Percentiles rank a stretch among this genome's conserved stretches.
phyloP scores from a whole-genome alignment of 2,113 vertebrate species.

The Tetrao urogallus region DNA sequence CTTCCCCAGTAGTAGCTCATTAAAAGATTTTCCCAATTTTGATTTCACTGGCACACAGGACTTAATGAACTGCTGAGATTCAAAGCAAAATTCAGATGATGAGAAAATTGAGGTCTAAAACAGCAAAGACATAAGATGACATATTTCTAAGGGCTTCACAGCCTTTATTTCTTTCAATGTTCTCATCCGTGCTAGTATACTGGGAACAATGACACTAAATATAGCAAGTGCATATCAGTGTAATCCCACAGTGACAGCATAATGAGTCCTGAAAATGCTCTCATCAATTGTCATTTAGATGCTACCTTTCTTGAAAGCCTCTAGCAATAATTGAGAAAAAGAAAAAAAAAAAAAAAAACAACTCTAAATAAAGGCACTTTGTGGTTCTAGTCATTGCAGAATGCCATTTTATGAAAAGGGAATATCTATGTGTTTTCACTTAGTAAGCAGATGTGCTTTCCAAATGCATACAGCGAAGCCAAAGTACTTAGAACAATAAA shows the following conservation, averaged over 20 bases:
- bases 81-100: conserved; percentile 32
- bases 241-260: neutral
- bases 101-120: conserved; percentile 20
- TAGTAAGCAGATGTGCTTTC: neutral
- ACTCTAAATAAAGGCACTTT: neutral
- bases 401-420: neutral
- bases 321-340: neutral
- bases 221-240: neutral
- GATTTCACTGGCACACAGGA: neutral
- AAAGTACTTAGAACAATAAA: conserved; percentile 9
- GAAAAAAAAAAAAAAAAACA: neutral
- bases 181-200: neutral
- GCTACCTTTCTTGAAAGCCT: neutral
- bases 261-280: neutral
- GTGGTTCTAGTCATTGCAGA: neutral
- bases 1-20: neutral
- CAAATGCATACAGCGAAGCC: neutral
- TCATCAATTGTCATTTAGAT: neutral
- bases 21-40: conserved; percentile 38
- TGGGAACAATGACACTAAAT: neutral
- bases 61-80: conserved; percentile 24
- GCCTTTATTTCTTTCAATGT: conserved; percentile 10
- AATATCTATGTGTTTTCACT: neutral
- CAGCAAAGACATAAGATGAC: neutral
- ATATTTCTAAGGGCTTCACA: conserved; percentile 11